Conservation (phyloP, 2,113 vertebrate species). For the Papio anubis region DNA sequence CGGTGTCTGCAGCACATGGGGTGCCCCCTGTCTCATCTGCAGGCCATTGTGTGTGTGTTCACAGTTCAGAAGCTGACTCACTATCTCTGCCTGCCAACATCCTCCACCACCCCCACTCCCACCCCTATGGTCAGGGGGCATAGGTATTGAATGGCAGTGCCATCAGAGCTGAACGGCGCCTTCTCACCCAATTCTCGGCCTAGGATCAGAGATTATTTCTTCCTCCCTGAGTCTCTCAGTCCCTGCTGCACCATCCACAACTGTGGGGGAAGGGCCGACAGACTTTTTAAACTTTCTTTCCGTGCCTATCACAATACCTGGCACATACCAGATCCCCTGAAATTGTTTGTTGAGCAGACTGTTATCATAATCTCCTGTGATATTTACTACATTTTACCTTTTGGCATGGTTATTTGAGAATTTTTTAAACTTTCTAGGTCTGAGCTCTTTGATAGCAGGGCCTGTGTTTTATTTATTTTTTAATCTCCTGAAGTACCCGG, state of each 20-base stretch:
- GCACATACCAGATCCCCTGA: neutral
- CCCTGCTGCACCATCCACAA: no score
- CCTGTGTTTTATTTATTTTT: constrained; percentile 12
- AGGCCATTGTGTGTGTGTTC: neutral
- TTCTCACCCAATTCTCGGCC: neutral
- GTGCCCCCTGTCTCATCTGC: accelerated
- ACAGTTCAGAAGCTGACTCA: neutral
- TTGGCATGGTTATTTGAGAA: neutral
- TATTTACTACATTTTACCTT: neutral
- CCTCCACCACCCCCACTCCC: no score
- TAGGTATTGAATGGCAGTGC: neutral
- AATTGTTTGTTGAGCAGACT: neutral
- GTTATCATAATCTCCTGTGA: neutral
- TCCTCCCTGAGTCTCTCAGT: no score
- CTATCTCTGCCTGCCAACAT: no score
- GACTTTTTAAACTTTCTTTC: neutral
- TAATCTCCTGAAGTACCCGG: neutral
- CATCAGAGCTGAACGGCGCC: accelerated
- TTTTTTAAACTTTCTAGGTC: neutral
- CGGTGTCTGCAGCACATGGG: neutral
- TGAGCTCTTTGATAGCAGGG: neutral
- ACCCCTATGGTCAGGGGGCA: accelerated
- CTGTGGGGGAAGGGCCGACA: neutral
- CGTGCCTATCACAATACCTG: neutral
- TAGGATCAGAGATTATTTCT: neutral